Evolutionary conservation across 2,113 vertebrate species (phyloP), one percentile per base, ranked within the genome.

Genomic region (Garra rufa): DNA sequence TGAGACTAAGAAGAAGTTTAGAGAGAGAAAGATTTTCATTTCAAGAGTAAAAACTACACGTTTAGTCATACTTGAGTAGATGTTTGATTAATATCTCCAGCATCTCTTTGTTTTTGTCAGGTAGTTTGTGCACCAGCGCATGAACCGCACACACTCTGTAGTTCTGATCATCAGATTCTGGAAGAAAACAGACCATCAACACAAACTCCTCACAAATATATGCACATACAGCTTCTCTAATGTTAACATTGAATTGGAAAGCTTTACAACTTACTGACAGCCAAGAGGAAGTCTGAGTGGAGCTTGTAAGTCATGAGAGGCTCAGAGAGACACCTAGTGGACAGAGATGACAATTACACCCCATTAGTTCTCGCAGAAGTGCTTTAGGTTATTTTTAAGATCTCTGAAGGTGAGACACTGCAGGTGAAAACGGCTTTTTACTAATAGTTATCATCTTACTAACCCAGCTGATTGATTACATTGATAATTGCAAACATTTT

Each of bases 81-180:
- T 99, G 97, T 91, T 96, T 96, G 89, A 97, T 96, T 84, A 99
- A 93, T 87, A 98, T 93, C 92, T 98, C 97, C 95, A 99, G 94
- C 97, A 99, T 99, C 92, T 99, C 97, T 89, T 94, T 95, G 93
- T 98, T 98, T 89, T 94, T 97, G 81, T 98, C 96, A 0, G 98
- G 97, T 77, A 99, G 92, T 88, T 95, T 98, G 88, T 98, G 96
- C 70, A 99, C 96, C 91, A 99, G 88, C 0, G 97, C 95, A 15
- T 99, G 97, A 46, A 99, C 96, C 1, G 96, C 96, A 89, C 97
- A 96, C 76, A 99, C 97, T 84, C 97, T 93, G 94, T 99, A 98
- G 91, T 97, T 98, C 86, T 98, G 97, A 90, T 99, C 97, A 90
- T 99, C 97, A 0, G 97, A 99, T 88, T 99, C 97, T 99, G 91